Percentiles rank a stretch among this genome's conserved stretches.
phyloP scores from a whole-genome alignment of 2,888 invertebrate species.

The Pandemis heparana region DNA sequence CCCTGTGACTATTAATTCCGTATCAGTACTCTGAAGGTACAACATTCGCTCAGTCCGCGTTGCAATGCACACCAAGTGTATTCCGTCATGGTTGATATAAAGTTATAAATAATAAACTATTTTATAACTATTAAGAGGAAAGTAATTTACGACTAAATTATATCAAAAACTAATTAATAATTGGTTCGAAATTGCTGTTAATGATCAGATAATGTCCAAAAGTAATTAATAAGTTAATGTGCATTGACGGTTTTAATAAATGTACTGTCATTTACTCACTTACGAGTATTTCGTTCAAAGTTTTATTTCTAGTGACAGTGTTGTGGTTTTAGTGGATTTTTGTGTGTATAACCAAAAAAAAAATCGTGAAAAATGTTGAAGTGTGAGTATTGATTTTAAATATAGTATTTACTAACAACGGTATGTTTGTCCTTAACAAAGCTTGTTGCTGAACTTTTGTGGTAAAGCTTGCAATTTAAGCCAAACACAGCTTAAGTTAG shows the following conservation, averaged over 20 bases:
- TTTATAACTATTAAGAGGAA: background rate
- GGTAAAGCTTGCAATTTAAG: no score
- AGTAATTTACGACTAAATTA: background rate
- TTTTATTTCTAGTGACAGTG: background rate
- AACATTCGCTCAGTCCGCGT: conserved; percentile 33
- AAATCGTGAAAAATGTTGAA: background rate
- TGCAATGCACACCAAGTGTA: conserved; percentile 9
- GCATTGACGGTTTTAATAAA: background rate
- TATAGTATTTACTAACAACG: no score
- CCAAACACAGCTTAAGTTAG: no score
- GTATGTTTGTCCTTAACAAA: no score
- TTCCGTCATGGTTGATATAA: background rate
- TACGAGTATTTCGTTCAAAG: conserved; percentile 1
- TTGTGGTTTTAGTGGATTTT: background rate
- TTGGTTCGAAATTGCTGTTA: no score
- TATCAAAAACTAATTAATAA: background rate
- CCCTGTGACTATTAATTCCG: conserved; percentile 44
- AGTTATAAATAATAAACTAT: background rate
- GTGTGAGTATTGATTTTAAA: background rate
- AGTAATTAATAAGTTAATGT: background rate
- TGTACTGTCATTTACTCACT: background rate
- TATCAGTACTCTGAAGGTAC: conserved; percentile 50
- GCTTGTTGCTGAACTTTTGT: no score
- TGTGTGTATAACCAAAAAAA: background rate
- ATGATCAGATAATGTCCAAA: background rate